Evolutionary conservation across 2,113 vertebrate genomes (phyloP), one percentile per base, ranked within the genome.

Genomic region (Lucifuga dentata): DNA sequence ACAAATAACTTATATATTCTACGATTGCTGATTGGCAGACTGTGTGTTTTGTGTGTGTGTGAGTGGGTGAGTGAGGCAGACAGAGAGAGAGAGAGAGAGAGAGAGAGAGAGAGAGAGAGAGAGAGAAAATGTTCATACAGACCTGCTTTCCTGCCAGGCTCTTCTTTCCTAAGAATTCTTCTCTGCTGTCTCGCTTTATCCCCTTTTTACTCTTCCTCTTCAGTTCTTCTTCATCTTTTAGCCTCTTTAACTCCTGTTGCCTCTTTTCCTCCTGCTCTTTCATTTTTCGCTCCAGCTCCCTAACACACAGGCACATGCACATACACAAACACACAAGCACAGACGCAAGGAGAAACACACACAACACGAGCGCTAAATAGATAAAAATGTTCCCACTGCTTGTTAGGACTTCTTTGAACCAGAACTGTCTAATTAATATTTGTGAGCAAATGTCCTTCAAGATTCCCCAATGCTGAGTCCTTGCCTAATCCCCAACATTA

Each of bases 201-300:
- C 66, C 69, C 52, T 76, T 93, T 52, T 81, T 94, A 19, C n/a
- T 49, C 59, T 78, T 93, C 79, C 86, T 93, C 69, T 73, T 94
- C 51, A 88, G 24, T 41, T 94, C 92, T 12, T 95, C 92, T n/a
- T 95, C 92, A 49, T 94, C 92, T 65, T 75, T 89, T 35, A 90
- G 68, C 29, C 74, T 85, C 5, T 92, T 62, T 39, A 94, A 89
- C 65, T 85, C 88, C 55, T 78, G 88, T 0, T 79, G 78, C 75
- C 60, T 93, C 74, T 81, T 92, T 48, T 92, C 89, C 3, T 93
- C 87, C 16, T 90, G 74, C 60, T 94, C 89, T 56, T 50, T 84
- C n/a, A 64, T 73, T 35, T 78, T 26, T 35, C 3, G 86, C 64
- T 94, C 81, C 24, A 83, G 63, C 35, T 94, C 87, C 88, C 95